Base-by-base conservation (phyloP, 2,113 vertebrate species). In the Cavia aperea region DNA sequence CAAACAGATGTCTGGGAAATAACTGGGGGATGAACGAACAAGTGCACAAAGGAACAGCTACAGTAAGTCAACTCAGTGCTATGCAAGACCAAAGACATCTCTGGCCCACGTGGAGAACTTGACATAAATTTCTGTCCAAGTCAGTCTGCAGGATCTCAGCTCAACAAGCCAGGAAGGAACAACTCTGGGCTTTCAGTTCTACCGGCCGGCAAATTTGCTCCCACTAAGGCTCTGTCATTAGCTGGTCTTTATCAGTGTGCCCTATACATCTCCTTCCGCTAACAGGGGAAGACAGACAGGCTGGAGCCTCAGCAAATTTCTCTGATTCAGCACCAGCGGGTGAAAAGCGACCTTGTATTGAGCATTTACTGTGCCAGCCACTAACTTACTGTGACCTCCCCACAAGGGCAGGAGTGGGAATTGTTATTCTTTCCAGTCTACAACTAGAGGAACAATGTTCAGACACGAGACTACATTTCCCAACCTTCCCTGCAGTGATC, bases 151-250 rank as follows among this genome's bases (percentile, higher is more conserved):
- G 56, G 89, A 56, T 29, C 70, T 77, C 43, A 49, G 89, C 62
- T 94, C 81, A 65, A 26, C 63, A 4, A 7, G 33, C 83, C 66
- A 60, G 56, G 39, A 6, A 51, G 33, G 14, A 92, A 73, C 23
- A 63, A 86, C 43, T 62, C 86, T 23, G 24, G 49, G 90, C 60
- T 91, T 49, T 70, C 51, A 4, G 60, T 72, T 79, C 86, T 36
- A n/a, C 65, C 73, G 92, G 14, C 79, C 60, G 24, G 85, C 83
- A 91, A 81, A 86, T 90, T 82, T 92, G 90, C 58, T 92, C 31
- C 81, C 91, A n/a, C 86, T 56, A 56, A 54, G 81, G 82, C 39
- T 60, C 39, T 60, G 78, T 92, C 86, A 85, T 89, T 87, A 73
- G 81, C 51, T 70, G 58, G 82, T 75, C 70, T 79, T 54, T 72